Conservation (phyloP, 2,113 vertebrate species). For the Rhinichthys klamathensis region DNA sequence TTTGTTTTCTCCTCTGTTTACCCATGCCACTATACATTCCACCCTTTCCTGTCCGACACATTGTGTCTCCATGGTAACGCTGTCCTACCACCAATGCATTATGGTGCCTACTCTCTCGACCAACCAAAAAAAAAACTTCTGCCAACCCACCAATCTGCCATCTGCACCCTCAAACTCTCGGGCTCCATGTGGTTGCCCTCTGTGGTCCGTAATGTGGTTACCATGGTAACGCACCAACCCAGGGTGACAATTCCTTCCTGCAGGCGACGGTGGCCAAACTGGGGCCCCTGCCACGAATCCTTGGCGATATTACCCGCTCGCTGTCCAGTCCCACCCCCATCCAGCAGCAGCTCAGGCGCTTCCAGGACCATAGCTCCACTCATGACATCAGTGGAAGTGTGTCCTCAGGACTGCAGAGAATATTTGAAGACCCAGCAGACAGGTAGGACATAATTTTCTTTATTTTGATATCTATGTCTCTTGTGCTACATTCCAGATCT, state of each 20-base stretch:
- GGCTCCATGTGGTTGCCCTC: slow-evolving; percentile 65
- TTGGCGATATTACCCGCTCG: slow-evolving; percentile 89
- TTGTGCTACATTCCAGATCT: not conserved
- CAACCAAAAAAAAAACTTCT: slow-evolving; percentile 72
- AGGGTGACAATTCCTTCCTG: slow-evolving; percentile 99
- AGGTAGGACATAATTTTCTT: slow-evolving; percentile 72
- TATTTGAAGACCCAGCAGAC: slow-evolving; percentile 89
- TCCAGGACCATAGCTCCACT: slow-evolving; percentile 85
- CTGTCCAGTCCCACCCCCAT: slow-evolving; percentile 84
- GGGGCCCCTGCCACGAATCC: slow-evolving; percentile 93
- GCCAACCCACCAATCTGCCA: slow-evolving; percentile 73
- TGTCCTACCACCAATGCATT: slow-evolving; percentile 87
- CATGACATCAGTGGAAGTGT: slow-evolving; percentile 90
- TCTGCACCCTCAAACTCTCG: slow-evolving; percentile 64
- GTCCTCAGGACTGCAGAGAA: slow-evolving; percentile 92
- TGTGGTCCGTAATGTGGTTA: slow-evolving; percentile 47
- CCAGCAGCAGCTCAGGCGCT: slow-evolving; percentile 85
- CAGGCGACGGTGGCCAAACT: slow-evolving; percentile 96
- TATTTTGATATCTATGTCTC: not conserved
- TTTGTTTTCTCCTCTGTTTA: slow-evolving; percentile 81
- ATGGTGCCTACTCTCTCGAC: slow-evolving; percentile 80
- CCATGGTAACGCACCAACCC: slow-evolving; percentile 83
- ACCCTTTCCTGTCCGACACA: slow-evolving; percentile 52
- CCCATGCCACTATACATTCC: slow-evolving; percentile 73
- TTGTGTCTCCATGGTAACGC: slow-evolving; percentile 81